These are phyloP conservation scores for Sussaba pulchella DNA, from an alignment of 2,888 invertebrate genomes.

Conservation along the genomic window DNA sequence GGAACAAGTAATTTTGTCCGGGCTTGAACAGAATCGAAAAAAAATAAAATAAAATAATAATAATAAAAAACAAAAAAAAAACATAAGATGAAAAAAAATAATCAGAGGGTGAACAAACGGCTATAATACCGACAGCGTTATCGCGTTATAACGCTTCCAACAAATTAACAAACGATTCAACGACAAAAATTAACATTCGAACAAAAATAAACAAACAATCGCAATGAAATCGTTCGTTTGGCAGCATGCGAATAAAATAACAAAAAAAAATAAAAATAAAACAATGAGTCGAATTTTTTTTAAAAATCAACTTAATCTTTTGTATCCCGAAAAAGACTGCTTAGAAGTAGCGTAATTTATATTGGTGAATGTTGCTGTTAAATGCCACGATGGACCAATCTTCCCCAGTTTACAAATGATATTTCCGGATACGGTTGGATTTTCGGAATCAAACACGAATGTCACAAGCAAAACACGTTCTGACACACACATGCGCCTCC, in stretches of 20 bases:
- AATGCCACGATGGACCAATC: slow-evolving; percentile 61
- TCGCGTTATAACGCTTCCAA: slow-evolving; percentile 17
- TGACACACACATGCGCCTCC: not conserved
- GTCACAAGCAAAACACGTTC: slow-evolving; percentile 12
- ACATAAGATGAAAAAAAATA: slow-evolving; percentile 56
- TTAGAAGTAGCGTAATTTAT: slow-evolving; percentile 59
- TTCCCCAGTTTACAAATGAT: slow-evolving; percentile 53
- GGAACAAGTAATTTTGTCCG: slow-evolving; percentile 23
- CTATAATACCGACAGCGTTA: slow-evolving; percentile 30
- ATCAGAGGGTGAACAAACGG: slow-evolving; percentile 17
- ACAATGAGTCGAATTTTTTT: too few relatives aligned
- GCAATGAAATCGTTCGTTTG: slow-evolving; percentile 21
- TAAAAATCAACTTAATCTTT: slow-evolving; percentile 46
- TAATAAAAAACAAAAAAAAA: too few relatives aligned
- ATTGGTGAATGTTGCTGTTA: slow-evolving; percentile 47
- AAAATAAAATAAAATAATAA: slow-evolving; percentile 73
- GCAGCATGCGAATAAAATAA: slow-evolving; percentile 28
- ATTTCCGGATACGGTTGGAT: slow-evolving; percentile 31
- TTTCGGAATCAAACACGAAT: slow-evolving; percentile 27
- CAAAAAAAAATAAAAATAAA: too few relatives aligned
- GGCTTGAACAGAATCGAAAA: slow-evolving; percentile 65
- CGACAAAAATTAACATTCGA: not conserved
- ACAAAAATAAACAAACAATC: slow-evolving; percentile 14
- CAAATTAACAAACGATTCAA: slow-evolving; percentile 29
- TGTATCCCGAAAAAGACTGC: slow-evolving; percentile 64